Evolutionary conservation across 1,140 invertebrate genomes (phyloP).

Genomic region (Papilio glaucus): DNA sequence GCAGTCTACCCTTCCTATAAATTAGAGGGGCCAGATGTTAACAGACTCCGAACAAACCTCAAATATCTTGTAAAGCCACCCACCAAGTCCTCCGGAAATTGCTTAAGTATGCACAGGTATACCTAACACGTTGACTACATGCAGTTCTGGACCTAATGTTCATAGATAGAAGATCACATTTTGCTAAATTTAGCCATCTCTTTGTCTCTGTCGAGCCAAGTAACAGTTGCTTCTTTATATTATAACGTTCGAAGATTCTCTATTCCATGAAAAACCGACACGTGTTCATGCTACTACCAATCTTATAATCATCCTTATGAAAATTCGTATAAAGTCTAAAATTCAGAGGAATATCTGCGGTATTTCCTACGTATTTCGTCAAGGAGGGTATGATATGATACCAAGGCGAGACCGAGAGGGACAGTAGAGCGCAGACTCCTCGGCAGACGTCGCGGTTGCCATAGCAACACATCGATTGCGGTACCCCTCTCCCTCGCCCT

Average conservation of each 20-base stretch:
- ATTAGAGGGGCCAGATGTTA: slow-evolving; percentile 78
- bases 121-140: slow-evolving; percentile 37
- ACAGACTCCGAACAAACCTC: slow-evolving; percentile 76
- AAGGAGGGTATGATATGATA: slow-evolving; percentile 71
- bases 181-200: slow-evolving; percentile 48
- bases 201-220: slow-evolving; percentile 74
- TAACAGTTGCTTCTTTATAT: slow-evolving; percentile 77
- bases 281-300: not conserved
- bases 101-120: slow-evolving; percentile 64
- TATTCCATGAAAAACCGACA: slow-evolving; percentile 41
- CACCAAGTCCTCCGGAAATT: slow-evolving; percentile 58
- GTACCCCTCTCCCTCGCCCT: slow-evolving; percentile 60
- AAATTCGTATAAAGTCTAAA: slow-evolving; percentile 18
- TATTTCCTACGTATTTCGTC: slow-evolving; percentile 41
- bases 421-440: slow-evolving; percentile 82
- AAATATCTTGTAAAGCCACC: slow-evolving; percentile 80
- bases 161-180: slow-evolving; percentile 44
- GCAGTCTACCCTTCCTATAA: slow-evolving; percentile 74
- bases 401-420: slow-evolving; percentile 77
- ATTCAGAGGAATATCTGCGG: slow-evolving; percentile 24
- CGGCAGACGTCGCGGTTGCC: slow-evolving; percentile 81
- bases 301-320: slow-evolving; percentile 33
- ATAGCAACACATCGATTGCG: slow-evolving; percentile 80
- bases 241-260: slow-evolving; percentile 67
- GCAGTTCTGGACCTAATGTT: slow-evolving; percentile 46